A percentile compares a stretch with the other conserved stretches of the same genome.
These are phyloP conservation scores for Latrodectus elegans DNA, from an alignment of 2,888 invertebrate genomes.

Conservation along the genomic window DNA sequence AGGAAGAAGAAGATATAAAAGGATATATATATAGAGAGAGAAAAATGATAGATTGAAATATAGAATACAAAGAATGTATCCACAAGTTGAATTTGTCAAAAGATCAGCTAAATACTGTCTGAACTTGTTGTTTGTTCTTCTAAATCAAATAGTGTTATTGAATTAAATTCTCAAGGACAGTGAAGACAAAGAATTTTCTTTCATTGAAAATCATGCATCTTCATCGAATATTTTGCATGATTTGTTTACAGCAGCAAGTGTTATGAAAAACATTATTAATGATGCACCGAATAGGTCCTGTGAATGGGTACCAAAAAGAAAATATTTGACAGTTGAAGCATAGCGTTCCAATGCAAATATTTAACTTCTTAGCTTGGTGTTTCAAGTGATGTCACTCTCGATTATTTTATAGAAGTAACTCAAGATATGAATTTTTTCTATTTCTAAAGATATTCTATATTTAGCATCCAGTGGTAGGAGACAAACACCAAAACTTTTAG, in stretches of 20 bases:
- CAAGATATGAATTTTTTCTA: no score
- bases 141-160: neutral
- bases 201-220: no score
- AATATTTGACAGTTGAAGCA: neutral
- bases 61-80: neutral
- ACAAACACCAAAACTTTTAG: no score
- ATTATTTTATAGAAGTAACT: no score
- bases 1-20: neutral
- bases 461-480: no score
- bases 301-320: neutral
- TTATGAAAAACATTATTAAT: neutral
- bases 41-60: neutral
- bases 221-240: no score
- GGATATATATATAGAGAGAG: neutral
- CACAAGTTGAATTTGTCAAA: slow-evolving; percentile 4
- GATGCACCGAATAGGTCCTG: neutral
- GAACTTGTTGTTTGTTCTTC: slow-evolving; percentile 10
- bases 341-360: neutral
- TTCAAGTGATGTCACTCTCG: neutral
- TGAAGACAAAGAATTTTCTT: no score
- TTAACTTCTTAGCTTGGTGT: slow-evolving; percentile 6
- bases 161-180: neutral
- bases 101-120: neutral
- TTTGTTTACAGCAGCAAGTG: no score
- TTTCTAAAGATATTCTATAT: no score